Base-by-base conservation (phyloP, 1,140 invertebrate genomes). In the Thaumetopoea pityocampa region DNA sequence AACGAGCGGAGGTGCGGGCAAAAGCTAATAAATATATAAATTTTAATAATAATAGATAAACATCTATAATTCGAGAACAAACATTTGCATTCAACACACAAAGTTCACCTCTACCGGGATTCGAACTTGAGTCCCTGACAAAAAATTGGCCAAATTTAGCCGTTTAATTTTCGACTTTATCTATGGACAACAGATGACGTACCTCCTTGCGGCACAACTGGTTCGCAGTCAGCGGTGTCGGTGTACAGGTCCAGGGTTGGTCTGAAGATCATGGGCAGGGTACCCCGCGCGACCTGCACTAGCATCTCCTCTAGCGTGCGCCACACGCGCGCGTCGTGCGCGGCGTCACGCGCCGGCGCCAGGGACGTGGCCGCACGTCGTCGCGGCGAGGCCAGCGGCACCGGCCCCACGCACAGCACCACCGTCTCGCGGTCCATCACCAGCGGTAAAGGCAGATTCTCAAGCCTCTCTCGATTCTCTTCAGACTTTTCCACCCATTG, bases 251-350 rank as follows among this genome's bases (percentile, higher is more conserved):
- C 90, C 7, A 92, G 71, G 0, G 91, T 89, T 1, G 94, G 93
- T 60, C 92, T 92, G 70, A 94, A 95, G 33, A 93, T 88, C 84
- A 94, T 89, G 2, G 93, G 91, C 8, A 89, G 77, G n/a, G 85
- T 85, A 15, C 90, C 90, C 38, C 90, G 88, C 1, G 90, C 90
- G 47, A 92, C 90, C 20, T 90, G 86, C 1, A 95, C 87, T 3
- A 95, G 62, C 67, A 91, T 88, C 76, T 96, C 92, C 78, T 96
- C 95, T 16, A 96, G 86, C 64, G 90, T 90, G 36, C 84, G 80
- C 93, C 93, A 93, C 58, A 81, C 86, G 0, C 62, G 55, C 40
- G 80, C 74, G 16, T 81, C 67, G 2, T 63, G 50, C 15, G 85
- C 28, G 81, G 69, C 28, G 45, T 35, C 11, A 5, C 30, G 16